Evolutionary conservation across 92 coral and sea anemone species (phyloP).

Genomic region (Phenganax marumi): DNA sequence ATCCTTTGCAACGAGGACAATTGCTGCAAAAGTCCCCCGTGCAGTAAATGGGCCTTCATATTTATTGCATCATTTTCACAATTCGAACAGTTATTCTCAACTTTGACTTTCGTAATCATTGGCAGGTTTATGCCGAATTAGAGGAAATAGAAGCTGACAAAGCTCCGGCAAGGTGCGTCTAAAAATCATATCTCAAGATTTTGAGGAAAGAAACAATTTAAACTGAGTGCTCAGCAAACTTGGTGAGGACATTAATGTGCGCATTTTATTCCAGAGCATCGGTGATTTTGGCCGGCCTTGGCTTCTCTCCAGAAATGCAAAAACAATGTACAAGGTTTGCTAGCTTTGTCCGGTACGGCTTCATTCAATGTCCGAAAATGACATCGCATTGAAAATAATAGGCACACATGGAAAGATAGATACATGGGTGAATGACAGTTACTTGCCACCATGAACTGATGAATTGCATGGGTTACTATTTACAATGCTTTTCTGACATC

Average conservation of each 20-base stretch:
- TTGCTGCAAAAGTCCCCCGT: no score
- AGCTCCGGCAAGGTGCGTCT: conserved; percentile 77
- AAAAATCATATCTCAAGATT: not conserved
- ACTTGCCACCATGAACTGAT: not conserved
- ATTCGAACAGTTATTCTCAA: not conserved
- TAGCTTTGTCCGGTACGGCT: not conserved
- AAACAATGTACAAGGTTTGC: conserved; percentile 6
- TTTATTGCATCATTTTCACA: not conserved
- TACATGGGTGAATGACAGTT: no score
- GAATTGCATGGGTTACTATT: not conserved
- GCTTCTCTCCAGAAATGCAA: conserved; percentile 75
- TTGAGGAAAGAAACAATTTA: not conserved
- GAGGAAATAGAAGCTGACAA: conserved; percentile 90
- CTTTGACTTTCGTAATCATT: not conserved
- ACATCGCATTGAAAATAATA: no score
- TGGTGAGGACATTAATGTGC: not conserved
- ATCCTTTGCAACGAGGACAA: no score
- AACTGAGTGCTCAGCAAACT: not conserved
- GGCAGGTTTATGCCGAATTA: conserved; percentile 73
- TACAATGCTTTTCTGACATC: no score
- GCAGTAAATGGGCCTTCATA: no score
- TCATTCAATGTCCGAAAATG: not conserved
- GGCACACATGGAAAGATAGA: no score
- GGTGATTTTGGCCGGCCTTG: conserved; percentile 69
- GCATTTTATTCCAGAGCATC: conserved; percentile 65